Base-by-base conservation (phyloP, 2,888 invertebrate species). In the Oscheius sp. region DNA sequence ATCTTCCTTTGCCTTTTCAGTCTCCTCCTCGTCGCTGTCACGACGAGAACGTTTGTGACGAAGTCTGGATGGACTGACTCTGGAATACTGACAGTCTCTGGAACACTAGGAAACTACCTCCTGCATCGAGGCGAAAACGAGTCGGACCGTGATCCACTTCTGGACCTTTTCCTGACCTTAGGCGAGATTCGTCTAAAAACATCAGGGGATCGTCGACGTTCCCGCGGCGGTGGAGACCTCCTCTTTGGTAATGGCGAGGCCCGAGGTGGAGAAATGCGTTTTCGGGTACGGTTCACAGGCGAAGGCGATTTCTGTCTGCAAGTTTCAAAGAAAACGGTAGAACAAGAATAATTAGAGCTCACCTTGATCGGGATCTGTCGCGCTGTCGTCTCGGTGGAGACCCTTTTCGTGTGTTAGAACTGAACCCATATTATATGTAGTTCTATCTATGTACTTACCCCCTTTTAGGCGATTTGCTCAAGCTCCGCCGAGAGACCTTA, bases 21-120 rank as follows among this genome's bases (percentile, higher is more conserved):
- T 55, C 9, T 73, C 73, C 9, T 66, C 73, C 9, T 73, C 73
- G 4, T 51, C 63, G 50, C 53, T 63, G 33, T 63, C 65, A 2
- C 57, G 2, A 9, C 73, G 63, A 21, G 35, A 13, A 29, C 70
- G 58, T 50, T 71, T 51, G 37, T 59, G n/a, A 11, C 59, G 57
- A 1, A 48, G 29, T n/a, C 50, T 21, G 11, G 71, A 50, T 2
- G 60, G 51, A 48, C 60, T 71, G 32, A 10, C 29, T 47, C 71
- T 51, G 35, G 57, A 70, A 29, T 3, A 70, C 29, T 11, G 3
- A 58, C 60, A 7, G 33, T 37, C 60, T 60, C 53, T 53, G n/a
- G 11, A 29, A 53, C 3, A 10, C 53, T 11, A 29, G 58, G 29
- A 58, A 58, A 33, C 5, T 58, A 58, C 58, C 32, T 58, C 29